Evolutionary conservation across 2,797 vertebrate species (phyloP).

Genomic region (Chloroceryle inda): DNA sequence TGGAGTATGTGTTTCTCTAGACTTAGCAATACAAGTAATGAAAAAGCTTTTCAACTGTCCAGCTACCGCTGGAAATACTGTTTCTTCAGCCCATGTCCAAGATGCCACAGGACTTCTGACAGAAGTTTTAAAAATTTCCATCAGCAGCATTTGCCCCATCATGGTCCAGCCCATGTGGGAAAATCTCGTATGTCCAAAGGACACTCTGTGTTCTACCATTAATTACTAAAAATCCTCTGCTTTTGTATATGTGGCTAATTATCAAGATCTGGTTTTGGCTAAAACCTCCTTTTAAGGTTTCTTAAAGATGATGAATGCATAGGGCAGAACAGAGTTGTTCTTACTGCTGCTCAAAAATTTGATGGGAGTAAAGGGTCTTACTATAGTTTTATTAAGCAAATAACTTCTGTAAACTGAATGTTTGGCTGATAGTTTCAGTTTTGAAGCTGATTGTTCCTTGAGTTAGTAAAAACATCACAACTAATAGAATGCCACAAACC

Average conservation of each 20-base stretch:
- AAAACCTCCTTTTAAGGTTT: neutral
- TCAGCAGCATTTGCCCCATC: rapidly evolving
- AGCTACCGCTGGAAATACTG: neutral
- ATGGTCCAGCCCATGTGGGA: neutral
- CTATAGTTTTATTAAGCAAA: neutral
- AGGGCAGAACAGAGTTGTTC: neutral
- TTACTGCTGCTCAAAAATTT: neutral
- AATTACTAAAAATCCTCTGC: neutral
- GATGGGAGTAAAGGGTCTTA: neutral
- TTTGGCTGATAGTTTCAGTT: neutral
- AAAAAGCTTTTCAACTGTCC: neutral
- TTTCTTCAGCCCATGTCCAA: neutral
- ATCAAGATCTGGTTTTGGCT: neutral
- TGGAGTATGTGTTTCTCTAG: neutral
- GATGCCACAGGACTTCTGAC: neutral
- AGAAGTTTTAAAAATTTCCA: neutral
- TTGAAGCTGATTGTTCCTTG: neutral
- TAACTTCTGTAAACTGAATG: neutral
- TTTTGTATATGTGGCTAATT: neutral
- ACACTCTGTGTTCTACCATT: neutral
- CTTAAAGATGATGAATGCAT: neutral
- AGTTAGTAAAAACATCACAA: neutral
- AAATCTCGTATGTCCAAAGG: neutral
- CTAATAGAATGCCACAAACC: neutral
- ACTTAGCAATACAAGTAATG: neutral